A percentile compares a stretch with the other conserved stretches of the same genome.
Evolutionary conservation across 2,888 invertebrate species (phyloP).

Genomic region (Aphrophora alni): DNA sequence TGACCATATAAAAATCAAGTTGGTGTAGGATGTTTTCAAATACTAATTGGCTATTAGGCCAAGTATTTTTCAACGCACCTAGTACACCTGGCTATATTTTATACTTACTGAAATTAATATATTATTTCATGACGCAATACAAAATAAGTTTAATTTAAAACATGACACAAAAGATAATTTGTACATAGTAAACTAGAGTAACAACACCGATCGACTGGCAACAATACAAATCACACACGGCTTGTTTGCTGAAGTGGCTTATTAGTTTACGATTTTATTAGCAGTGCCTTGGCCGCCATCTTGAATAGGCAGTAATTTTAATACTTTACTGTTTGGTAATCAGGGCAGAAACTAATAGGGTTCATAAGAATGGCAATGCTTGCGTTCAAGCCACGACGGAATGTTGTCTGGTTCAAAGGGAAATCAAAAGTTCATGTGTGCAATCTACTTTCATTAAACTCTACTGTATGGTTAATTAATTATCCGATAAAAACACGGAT

Average conservation of each 20-base stretch:
- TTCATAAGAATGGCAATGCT: neutral
- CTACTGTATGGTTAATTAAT: neutral
- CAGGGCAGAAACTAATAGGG: neutral
- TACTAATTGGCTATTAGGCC: neutral
- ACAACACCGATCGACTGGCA: neutral
- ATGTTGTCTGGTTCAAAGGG: neutral
- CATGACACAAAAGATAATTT: neutral
- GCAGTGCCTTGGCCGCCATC: neutral
- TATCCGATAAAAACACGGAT: neutral
- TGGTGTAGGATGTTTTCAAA: too few species aligned
- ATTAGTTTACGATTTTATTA: neutral
- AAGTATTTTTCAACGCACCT: neutral
- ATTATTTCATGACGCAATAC: neutral
- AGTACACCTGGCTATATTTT: neutral
- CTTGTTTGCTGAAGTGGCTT: neutral
- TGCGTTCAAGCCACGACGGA: neutral
- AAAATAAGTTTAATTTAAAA: neutral
- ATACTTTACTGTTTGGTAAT: neutral
- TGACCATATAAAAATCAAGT: too few species aligned
- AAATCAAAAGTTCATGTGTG: neutral
- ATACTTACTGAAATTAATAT: neutral
- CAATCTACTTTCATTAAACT: neutral
- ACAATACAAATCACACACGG: neutral
- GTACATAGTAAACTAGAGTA: neutral
- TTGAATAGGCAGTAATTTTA: neutral